Percentiles rank a stretch among this genome's conserved stretches.
phyloP scores from a whole-genome alignment of 2,113 vertebrate genomes.

The Chloroceryle aenea region DNA sequence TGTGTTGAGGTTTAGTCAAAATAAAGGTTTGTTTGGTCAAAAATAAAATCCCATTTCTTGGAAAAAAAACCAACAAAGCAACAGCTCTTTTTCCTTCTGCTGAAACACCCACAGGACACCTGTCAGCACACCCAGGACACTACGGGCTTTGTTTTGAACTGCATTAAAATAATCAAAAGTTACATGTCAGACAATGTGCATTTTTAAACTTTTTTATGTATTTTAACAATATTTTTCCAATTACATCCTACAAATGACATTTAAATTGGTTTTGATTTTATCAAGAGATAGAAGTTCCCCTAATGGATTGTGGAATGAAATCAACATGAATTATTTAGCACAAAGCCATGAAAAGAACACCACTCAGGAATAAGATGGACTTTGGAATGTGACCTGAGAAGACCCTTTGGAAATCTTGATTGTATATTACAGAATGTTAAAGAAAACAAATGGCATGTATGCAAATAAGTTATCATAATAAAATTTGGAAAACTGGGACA shows the following conservation, averaged over 20 bases:
- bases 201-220: accelerated
- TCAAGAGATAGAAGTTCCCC: not conserved
- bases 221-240: not conserved
- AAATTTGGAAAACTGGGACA: accelerated
- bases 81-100: not conserved
- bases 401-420: not conserved
- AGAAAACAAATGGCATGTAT: not conserved
- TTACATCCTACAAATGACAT: not conserved
- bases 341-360: not conserved
- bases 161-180: not conserved
- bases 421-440: not conserved
- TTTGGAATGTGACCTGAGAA: not conserved
- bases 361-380: not conserved
- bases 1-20: not conserved
- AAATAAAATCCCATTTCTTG: not conserved
- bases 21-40: not conserved
- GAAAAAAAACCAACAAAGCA: not conserved
- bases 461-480: not conserved
- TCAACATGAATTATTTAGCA: not conserved
- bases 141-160: not conserved
- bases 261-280: not conserved
- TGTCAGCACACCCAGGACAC: not conserved
- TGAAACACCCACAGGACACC: not conserved
- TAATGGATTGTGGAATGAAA: not conserved
- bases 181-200: accelerated